These are phyloP conservation scores for Lithophane leautieri DNA, from an alignment of 2,888 invertebrate genomes.

Conservation along the genomic window DNA sequence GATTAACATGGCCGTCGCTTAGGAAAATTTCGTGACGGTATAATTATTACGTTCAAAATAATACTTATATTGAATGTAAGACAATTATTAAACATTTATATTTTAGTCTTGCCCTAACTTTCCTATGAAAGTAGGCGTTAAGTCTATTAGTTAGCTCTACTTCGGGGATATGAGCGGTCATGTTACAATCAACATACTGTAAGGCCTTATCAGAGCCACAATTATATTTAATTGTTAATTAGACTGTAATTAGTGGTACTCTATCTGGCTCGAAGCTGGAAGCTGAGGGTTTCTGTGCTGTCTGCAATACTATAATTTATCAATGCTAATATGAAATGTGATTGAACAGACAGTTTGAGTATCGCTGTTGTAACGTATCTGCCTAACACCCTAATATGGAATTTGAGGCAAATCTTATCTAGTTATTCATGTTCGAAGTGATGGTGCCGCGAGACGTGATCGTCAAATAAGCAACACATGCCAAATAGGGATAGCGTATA, in stretches of 20 bases:
- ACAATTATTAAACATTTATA: constrained; percentile 22
- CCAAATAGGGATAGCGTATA: constrained; percentile 49
- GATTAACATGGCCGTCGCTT: constrained; percentile 1
- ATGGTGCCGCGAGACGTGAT: constrained; percentile 23
- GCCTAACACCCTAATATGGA: constrained; percentile 9
- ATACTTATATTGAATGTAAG: constrained; percentile 49
- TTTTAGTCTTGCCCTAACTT: constrained; percentile 77
- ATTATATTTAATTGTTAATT: constrained; percentile 36
- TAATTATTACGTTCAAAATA: constrained; percentile 47
- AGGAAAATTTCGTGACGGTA: neutral
- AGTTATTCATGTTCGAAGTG: constrained; percentile 24
- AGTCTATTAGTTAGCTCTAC: constrained; percentile 59
- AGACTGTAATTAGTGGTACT: constrained; percentile 38
- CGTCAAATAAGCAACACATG: constrained; percentile 45
- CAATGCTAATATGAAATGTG: neutral
- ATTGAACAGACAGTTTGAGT: constrained; percentile 24
- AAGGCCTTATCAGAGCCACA: constrained; percentile 29
- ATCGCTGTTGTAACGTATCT: constrained; percentile 20
- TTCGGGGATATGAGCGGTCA: constrained; percentile 3
- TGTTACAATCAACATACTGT: constrained; percentile 6
- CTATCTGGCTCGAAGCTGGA: constrained; percentile 5
- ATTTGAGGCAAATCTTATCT: constrained; percentile 32
- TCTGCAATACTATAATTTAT: constrained; percentile 35
- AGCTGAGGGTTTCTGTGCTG: constrained; percentile 17
- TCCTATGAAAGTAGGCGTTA: constrained; percentile 76